Base-by-base conservation (phyloP, 2,113 vertebrate genomes). In the Cepphus grylle region DNA sequence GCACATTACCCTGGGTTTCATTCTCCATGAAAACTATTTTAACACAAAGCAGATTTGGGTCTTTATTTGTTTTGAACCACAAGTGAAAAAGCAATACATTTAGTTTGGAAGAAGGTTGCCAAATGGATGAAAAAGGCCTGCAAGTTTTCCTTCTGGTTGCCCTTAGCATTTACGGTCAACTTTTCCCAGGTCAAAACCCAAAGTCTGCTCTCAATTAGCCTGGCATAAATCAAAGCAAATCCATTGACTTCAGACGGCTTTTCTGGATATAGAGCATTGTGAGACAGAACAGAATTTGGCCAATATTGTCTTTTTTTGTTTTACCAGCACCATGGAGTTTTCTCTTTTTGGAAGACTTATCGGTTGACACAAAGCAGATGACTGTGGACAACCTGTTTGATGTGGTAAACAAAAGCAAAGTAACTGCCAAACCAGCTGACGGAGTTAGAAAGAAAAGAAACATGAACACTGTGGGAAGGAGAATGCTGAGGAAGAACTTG, bases 371-470 rank as follows among this genome's bases (percentile, higher is more conserved):
- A 95, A 92, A 95, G 81, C 96, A 96, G 93, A 95, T 95, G 95
- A 96, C 70, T 96, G 66, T 95, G 94, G 66, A 94, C 83, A 95
- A 97, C 91, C 91, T 95, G 81, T 97, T 97, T 97, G 96, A 97
- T 96, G 96, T 97, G 96, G 97, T 97, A 97, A 97, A 97, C 96
- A 97, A 97, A 94, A 95, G 84, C 78, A 94, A 95, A 89, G 32
- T 47, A 81, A 77, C 32, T 77, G 78, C 94, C 89, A 96, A 91
- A 95, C 58, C 82, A 96, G 74, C 81, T 91, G 87, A 91, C 5
- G 6, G 83, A 76, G 70, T 62, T 87, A 93, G 86, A 91, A 93
- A 84, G 83, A 96, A 94, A 95, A 85, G 86, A 93, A 96, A 90
- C 73, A 95, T 42, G 62, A 96, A 93, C n/a, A 89, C 50, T 93